Evolutionary conservation across 2,888 invertebrate species (phyloP), one percentile per base, ranked within the genome.

Genomic region (Tetragonula carbonaria): DNA sequence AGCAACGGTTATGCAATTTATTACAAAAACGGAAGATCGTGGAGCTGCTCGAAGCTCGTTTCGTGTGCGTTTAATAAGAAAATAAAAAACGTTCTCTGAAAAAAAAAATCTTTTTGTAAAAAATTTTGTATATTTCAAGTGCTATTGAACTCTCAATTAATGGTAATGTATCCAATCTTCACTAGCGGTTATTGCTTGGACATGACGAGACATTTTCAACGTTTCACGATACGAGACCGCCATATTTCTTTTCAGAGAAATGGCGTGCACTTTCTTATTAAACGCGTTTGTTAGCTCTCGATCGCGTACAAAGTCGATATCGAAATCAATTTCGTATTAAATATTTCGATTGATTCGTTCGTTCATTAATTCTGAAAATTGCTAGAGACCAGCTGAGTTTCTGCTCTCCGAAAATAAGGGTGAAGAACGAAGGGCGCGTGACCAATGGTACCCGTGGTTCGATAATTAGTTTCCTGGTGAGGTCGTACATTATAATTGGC

Each of bases 1-100:
- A 68, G 68, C 65, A 38, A 53, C 23, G 70, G 73, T 75, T 84
- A 73, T 78, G 57, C 83, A 84, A 84, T 79, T 84, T 84, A 63
- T 71, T 45, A 59, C 28, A 51, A 23, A 28, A 68, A 78, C 14
- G 68, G 72, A 73, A 75, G 74, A 73, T 76, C 65, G 55, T 14
- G 63, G 59, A 18, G 21, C 38, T 55, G 53, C 8, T 23, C 59
- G 18, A 38, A n/a, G 21, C 50, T 57, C 14, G 23, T 66, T 63
- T 59, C 28, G 21, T 33, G n/a, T 45, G 45, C 8, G 11, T 45
- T 45, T 45, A 8, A 6, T 2, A 11, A 45, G 45, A 45, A 28
- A 28, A 28, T 28, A 28, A 28, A 28, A 28, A 28, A 45, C 8
- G 45, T 45, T 45, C 45, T 45, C 8, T 45, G 45, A 1, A 45